Percentiles rank a stretch among this genome's conserved stretches.
Evolutionary conservation across 53 echinoderm and acorn worm species (phyloP).

Genomic region (Holothuria leucospilota): DNA sequence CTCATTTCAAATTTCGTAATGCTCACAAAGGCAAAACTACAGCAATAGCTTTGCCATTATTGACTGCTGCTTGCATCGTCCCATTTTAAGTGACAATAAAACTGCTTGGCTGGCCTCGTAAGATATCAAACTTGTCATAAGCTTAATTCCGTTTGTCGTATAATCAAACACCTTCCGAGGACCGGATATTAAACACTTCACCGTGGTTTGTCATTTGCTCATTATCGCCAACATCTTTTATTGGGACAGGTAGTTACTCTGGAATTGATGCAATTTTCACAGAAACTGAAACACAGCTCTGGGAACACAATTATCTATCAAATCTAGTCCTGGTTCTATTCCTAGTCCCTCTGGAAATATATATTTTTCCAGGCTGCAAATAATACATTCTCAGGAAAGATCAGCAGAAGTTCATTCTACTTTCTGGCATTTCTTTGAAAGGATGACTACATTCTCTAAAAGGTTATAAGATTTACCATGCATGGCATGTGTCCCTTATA

Average conservation of each 20-base stretch:
- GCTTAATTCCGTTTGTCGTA: background rate
- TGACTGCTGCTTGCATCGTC: too few species aligned
- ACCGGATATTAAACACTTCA: conserved; percentile 37
- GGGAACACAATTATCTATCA: too few species aligned
- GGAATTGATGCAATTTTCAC: too few species aligned
- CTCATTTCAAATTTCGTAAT: too few species aligned
- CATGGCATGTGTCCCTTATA: background rate
- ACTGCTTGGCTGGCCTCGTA: conserved; percentile 4
- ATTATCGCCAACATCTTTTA: conserved; percentile 2
- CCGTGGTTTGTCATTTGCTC: conserved; percentile 15
- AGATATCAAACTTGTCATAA: conserved; percentile 24
- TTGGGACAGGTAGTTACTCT: too few species aligned
- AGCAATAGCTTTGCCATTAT: too few species aligned
- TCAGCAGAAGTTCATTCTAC: conserved; percentile 21
- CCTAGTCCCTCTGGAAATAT: too few species aligned
- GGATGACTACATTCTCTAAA: background rate
- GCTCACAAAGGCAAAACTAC: too few species aligned
- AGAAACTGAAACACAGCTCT: too few species aligned
- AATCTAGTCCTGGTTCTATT: too few species aligned
- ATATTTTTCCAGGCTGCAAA: too few species aligned
- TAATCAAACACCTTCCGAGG: conserved; percentile 10
- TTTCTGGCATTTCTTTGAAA: background rate
- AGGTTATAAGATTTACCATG: background rate
- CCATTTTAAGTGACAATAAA: background rate
- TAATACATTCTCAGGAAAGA: too few species aligned